phyloP scores from a whole-genome alignment of 2,113 vertebrate species.

The Zosterops borbonicus region DNA sequence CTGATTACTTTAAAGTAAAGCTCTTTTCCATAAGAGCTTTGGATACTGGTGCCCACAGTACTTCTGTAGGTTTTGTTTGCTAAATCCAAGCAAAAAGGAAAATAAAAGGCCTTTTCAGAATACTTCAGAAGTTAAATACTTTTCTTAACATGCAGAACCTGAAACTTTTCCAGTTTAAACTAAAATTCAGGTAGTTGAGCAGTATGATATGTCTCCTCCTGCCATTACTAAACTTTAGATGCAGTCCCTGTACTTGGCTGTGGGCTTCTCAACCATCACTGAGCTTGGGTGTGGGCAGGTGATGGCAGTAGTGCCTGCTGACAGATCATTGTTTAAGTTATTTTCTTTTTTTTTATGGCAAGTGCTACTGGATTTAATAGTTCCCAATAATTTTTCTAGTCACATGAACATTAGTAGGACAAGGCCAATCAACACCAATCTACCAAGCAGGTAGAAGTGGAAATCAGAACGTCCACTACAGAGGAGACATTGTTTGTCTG shows the following conservation, averaged over 20 bases:
- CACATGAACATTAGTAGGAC: neutral
- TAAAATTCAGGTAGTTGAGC: neutral
- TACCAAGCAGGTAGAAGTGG: neutral
- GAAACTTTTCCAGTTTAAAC: neutral
- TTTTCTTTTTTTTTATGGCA: neutral
- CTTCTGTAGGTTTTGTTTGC: neutral
- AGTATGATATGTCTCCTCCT: neutral
- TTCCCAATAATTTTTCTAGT: neutral
- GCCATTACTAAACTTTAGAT: neutral
- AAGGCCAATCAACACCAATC: neutral
- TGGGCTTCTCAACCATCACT: neutral
- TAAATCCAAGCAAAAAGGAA: neutral
- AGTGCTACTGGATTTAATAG: neutral
- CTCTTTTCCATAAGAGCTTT: neutral
- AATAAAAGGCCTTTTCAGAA: neutral
- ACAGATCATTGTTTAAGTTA: neutral
- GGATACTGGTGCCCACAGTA: neutral
- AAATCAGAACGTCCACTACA: neutral
- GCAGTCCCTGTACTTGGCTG: neutral
- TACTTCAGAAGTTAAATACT: neutral
- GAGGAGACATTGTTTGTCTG: neutral
- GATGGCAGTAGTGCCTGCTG: neutral
- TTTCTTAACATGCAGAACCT: neutral
- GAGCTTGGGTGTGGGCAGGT: neutral
- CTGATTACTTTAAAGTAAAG: neutral